Percentiles rank a stretch among this genome's conserved stretches.
phyloP scores from a whole-genome alignment of 2,113 vertebrate species.

The Microtus richardsoni region DNA sequence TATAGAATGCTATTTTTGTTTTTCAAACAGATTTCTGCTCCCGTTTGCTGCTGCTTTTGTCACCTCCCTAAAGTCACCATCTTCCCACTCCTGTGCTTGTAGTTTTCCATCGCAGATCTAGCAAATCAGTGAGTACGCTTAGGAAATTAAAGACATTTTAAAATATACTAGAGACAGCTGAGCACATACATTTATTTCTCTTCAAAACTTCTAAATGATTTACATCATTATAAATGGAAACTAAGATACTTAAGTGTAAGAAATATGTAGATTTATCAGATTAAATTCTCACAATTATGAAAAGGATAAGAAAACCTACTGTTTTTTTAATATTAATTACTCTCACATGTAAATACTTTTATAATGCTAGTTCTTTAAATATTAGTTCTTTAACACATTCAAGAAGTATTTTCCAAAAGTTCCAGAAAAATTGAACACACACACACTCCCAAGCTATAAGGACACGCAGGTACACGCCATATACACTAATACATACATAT shows the following conservation, averaged over 20 bases:
- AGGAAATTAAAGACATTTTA: constrained; percentile 60
- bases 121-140: constrained; percentile 64
- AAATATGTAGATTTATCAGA: constrained; percentile 6
- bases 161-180: constrained; percentile 55
- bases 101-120: constrained; percentile 75
- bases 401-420: constrained; percentile 48
- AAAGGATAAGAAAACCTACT: neutral
- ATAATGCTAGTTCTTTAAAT: constrained; percentile 56
- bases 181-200: neutral
- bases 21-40: constrained; percentile 67
- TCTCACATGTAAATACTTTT: constrained; percentile 44
- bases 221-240: neutral
- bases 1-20: constrained; percentile 72
- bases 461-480: neutral
- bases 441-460: neutral
- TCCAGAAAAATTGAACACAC: neutral
- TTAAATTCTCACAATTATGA: neutral
- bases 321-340: constrained; percentile 42
- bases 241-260: constrained; percentile 6
- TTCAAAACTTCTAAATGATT: constrained; percentile 5
- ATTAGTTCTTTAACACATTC: constrained; percentile 60
- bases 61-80: constrained; percentile 74
- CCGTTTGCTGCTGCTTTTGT: constrained; percentile 75
- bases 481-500: neutral
- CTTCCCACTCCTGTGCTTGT: constrained; percentile 72